Evolutionary conservation across 2,888 invertebrate genomes (phyloP).

Genomic region (Ypsolopha scabrella): DNA sequence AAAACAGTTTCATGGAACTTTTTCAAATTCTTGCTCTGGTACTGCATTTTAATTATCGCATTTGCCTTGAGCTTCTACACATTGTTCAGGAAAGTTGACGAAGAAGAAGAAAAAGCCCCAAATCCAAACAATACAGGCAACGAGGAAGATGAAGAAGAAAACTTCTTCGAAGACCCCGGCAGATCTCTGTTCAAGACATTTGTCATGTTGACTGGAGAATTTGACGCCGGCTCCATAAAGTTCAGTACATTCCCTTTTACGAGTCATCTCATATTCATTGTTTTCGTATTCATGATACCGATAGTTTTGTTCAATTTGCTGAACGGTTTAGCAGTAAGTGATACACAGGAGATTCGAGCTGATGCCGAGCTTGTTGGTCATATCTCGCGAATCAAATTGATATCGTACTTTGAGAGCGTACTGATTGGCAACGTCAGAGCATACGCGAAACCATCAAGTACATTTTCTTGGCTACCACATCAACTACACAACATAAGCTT

Average conservation of each 20-base stretch:
- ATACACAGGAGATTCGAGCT: conserved; percentile 82
- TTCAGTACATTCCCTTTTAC: conserved; percentile 77
- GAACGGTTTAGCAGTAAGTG: conserved; percentile 88
- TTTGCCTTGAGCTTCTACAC: conserved; percentile 87
- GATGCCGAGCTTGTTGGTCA: conserved; percentile 85
- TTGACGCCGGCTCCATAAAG: conserved; percentile 83
- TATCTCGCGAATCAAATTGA: conserved; percentile 77
- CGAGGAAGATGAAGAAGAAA: conserved; percentile 67
- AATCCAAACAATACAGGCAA: conserved; percentile 43
- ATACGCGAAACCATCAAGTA: conserved; percentile 42
- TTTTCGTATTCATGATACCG: conserved; percentile 86
- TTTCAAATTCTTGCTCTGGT: conserved; percentile 82
- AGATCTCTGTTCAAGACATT: conserved; percentile 84
- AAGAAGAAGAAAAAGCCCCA: conserved; percentile 37
- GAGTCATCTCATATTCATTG: conserved; percentile 80
- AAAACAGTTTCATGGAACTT: conserved; percentile 85
- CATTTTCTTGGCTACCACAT: conserved; percentile 59
- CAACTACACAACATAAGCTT: conserved; percentile 38
- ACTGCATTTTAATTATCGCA: conserved; percentile 83
- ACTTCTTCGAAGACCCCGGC: conserved; percentile 78
- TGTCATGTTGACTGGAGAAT: conserved; percentile 89
- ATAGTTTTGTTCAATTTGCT: conserved; percentile 86
- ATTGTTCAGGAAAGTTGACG: conserved; percentile 71
- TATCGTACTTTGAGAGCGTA: conserved; percentile 81
- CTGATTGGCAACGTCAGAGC: conserved; percentile 70